Conservation (phyloP, 2,797 vertebrate genomes). For the Aeoliscus strigatus region DNA sequence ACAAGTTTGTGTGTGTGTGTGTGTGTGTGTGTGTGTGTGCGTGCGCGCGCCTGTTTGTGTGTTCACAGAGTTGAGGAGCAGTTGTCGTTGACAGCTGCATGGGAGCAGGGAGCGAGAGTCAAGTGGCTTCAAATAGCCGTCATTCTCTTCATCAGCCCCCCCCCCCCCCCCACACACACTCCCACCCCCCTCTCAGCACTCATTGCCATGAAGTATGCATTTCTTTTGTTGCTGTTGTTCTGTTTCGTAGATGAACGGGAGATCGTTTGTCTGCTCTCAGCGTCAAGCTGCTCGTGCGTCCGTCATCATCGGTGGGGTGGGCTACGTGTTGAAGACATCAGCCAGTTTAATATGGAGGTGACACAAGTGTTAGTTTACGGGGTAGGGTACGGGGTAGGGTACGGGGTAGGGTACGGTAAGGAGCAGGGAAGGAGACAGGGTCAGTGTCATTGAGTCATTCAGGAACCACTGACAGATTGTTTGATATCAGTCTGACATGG, state of each 20-base stretch:
- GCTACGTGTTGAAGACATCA: no score
- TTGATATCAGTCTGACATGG: slow-evolving; percentile 1
- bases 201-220: slow-evolving; percentile 30
- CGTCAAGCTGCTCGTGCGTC: neutral
- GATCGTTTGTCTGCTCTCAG: no score
- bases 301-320: no score
- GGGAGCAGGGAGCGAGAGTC: slow-evolving; percentile 76
- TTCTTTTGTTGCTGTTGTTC: slow-evolving; percentile 28
- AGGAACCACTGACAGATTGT: neutral
- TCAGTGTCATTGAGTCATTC: no score
- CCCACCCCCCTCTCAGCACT: slow-evolving; percentile 11
- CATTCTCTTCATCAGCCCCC: slow-evolving; percentile 68
- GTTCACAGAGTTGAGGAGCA: slow-evolving; percentile 79
- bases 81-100: slow-evolving; percentile 94
- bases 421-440: no score
- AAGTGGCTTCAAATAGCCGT: slow-evolving; percentile 81
- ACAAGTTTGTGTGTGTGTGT: slow-evolving; percentile 59
- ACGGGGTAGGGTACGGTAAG: no score
- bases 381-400: no score
- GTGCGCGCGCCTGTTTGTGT: slow-evolving; percentile 67
- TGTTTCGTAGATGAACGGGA: slow-evolving; percentile 9
- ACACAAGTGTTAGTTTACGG: no score
- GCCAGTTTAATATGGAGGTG: no score
- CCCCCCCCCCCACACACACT: no score
- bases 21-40: slow-evolving; percentile 69